phyloP scores from a whole-genome alignment of 2,888 invertebrate genomes.

The Hoplodrina blanda region DNA sequence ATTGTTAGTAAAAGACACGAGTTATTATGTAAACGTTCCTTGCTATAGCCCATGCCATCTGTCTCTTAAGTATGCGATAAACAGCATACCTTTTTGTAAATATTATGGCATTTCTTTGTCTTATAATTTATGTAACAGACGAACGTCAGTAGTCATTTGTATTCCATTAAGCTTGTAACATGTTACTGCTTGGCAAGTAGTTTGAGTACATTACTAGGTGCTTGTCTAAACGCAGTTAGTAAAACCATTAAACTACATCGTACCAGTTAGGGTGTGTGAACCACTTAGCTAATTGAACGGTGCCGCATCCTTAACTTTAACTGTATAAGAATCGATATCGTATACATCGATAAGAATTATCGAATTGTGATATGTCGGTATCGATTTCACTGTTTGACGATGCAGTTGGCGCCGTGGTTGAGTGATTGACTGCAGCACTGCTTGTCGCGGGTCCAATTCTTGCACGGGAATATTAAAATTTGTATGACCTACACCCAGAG shows the following conservation, averaged over 20 bases:
- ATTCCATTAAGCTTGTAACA: constrained; percentile 19
- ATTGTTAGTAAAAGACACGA: constrained; percentile 51
- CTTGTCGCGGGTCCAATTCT: no score
- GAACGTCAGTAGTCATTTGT: constrained; percentile 8
- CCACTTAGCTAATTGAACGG: constrained; percentile 74
- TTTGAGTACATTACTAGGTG: neutral
- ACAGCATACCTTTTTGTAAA: constrained; percentile 41
- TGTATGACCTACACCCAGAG: no score
- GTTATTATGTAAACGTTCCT: constrained; percentile 48
- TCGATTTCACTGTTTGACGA: constrained; percentile 23
- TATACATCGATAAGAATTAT: constrained; percentile 69
- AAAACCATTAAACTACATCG: constrained; percentile 54
- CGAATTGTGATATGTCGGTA: constrained; percentile 59
- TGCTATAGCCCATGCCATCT: constrained; percentile 19
- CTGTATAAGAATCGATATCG: constrained; percentile 73
- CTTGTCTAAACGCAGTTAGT: constrained; percentile 34
- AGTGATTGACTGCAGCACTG: no score
- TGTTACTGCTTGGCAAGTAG: neutral
- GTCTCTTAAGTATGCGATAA: constrained; percentile 34
- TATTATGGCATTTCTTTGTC: constrained; percentile 47
- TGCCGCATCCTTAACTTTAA: constrained; percentile 69
- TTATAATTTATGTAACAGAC: constrained; percentile 13
- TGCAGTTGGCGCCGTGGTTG: no score
- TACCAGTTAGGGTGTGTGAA: constrained; percentile 66
- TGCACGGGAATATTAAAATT: no score